Evolutionary conservation across 2,113 vertebrate species (phyloP), one percentile per base, ranked within the genome.

Genomic region (Colossoma macropomum): DNA sequence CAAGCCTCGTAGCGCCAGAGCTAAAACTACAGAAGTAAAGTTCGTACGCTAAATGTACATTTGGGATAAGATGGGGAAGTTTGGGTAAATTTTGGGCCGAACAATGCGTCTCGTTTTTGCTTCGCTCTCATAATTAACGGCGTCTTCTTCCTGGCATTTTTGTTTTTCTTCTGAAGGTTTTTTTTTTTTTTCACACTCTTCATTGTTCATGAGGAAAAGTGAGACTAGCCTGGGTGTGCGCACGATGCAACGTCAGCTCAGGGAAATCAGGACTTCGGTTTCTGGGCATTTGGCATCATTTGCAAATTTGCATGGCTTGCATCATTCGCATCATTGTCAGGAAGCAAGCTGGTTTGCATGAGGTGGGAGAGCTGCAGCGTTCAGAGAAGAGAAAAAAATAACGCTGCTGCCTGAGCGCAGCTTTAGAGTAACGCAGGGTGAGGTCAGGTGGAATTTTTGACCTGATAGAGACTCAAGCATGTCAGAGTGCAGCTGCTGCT

Each of bases 401-500:
- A 73, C 71, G 73, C 28, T 52, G 59, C 41, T 41, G 72, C 45
- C 65, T 16, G 28, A 30, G 5, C 63, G 17, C 28, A 69, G 66
- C 30, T 69, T 59, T 38, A 69, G 1, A 69, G 66, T 23, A 69
- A 66, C 48, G 30, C 63, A 79, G 30, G 76, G 75, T 79, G 76
- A 87, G 72, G 76, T 87, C 79, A 72, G 80, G 48, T 82, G 79
- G 83, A 82, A 79, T 84, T 75, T 80, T 79, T 13, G 74, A 41
- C 52, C 34, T 68, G 70, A 78, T n/a, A 23, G 28, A 30, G 21
- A 16, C 63, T 75, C 13, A 50, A 75, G 76, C 73, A 52, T 71
- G 59, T 38, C 11, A 56, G 25, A 65, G 48, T 50, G 11, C 86
- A 87, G 83, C 83, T 85, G 86, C 83, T 59, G 45, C 30, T 56